Base-by-base conservation (phyloP, 2,888 invertebrate species). In the Brenthis daphne region DNA sequence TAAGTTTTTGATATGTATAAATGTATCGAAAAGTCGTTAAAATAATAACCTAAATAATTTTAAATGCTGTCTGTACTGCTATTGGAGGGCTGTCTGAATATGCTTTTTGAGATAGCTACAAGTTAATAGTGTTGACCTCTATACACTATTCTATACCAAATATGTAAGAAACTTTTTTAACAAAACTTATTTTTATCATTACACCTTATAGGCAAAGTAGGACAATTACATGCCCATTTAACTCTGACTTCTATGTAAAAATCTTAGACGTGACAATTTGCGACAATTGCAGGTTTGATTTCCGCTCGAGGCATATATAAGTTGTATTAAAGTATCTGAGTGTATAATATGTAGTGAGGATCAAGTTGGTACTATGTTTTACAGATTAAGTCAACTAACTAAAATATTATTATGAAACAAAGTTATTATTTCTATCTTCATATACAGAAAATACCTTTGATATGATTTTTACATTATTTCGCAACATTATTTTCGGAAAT, bases 61-160 rank as follows among this genome's bases (percentile, higher is more conserved):
- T 58, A 48, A 54, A 20, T 57, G 53, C 69, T 66, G 54, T 67
- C 66, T 33, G 11, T 13, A 56, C 50, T 51, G 33, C 67, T 64
- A 66, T 69, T 69, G 60, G 58, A 57, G 16, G 20, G 61, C 58
- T 48, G 67, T 64, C 66, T 64, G 64, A 71, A 71, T 64, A 69
- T 71, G 64, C 66, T 67, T 69, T 71, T 71, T 69, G 69, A 69
- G 66, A 69, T 71, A 69, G 57, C 53, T 65, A 58, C 65, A 64
- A 71, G 64, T 58, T 64, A 66, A 64, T 67, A 66, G 47, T 56
- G 66, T 65, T 68, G 68, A 64, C 63, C 68, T 68, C 61, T 57
- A 68, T 65, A 64, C 33, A 58, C 68, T 60, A 64, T 65, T 61
- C 24, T 61, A 57, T 58, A 70, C 53, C 54, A 70, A 70, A 63